Base-by-base conservation (phyloP, 2,113 vertebrate genomes). In the Chionodraco myersi region DNA sequence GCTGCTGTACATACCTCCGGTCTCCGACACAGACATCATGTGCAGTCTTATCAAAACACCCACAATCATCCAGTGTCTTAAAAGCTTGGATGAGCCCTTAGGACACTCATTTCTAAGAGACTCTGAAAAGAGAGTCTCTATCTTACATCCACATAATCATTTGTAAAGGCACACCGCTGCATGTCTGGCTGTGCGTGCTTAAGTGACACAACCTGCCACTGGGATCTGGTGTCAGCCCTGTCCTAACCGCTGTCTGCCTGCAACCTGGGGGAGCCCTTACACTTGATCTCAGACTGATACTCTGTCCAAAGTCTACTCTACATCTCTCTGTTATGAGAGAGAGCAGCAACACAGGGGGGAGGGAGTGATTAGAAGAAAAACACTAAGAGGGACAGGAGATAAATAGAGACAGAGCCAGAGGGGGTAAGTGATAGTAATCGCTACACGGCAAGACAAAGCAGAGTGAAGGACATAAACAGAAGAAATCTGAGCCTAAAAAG, bases 1-100 rank as follows among this genome's bases (percentile, higher is more conserved):
- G 69, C 79, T 78, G 64, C 36, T 58, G 53, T 26, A 62, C 85
- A 86, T 53, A 83, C 65, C 78, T 53, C 66, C 58, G 59, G 59
- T 67, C 66, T 81, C 54, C 67, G 47, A 81, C 63, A 72, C 53
- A 74, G 53, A 82, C 65, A 83, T 77, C 68, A 77, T 80, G 41
- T 66, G 83, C 52, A 57, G 75, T 77, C 84, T 88, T 90, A 92
- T 91, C 86, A 89, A 85, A 88, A 82, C 77, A 84, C 76, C 82
- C 79, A 79, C 90, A 88, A 80, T 89, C 84, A 88, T 36, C 62
- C 70, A 69, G 76, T n/a, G 44, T 84, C 80, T 89, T 84, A 83
- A 91, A 88, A 88, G 87, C 88, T 75, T 5, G 1, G 23, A 75
- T 75, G 69, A 70, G 72, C 89, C 88, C 92, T 10, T 6, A 80